Conservation (phyloP, 2,113 vertebrate species). For the Thalassoma bifasciatum region DNA sequence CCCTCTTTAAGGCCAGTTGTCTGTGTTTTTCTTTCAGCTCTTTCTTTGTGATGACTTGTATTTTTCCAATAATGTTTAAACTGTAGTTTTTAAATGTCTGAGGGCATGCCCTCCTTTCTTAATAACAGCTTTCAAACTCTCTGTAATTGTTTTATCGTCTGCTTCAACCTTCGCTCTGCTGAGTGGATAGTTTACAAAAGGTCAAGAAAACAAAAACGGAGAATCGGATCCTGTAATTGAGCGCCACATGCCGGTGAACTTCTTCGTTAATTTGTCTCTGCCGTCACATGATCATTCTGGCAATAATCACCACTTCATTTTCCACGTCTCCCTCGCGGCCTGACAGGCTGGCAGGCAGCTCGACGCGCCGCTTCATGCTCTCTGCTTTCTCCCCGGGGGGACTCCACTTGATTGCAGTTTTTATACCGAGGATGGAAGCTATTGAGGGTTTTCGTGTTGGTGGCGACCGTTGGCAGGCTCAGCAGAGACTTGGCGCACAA, state of each 20-base stretch:
- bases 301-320: conserved; percentile 55
- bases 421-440: conserved; percentile 71
- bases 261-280: conserved; percentile 14
- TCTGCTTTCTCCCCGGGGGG: conserved; percentile 35
- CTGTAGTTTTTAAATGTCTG: not conserved
- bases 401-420: conserved; percentile 68
- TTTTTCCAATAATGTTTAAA: too few relatives aligned
- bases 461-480: conserved; percentile 65
- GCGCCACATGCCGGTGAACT: conserved; percentile 33
- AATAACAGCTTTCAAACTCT: conserved; percentile 28
- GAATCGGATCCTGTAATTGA: conserved; percentile 39
- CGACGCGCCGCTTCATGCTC: conserved; percentile 12
- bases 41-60: too few relatives aligned
- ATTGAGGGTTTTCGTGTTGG: conserved; percentile 70
- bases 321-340: conserved; percentile 59
- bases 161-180: conserved; percentile 28
- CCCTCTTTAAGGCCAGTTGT: too few relatives aligned
- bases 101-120: not conserved
- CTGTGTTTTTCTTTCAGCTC: too few relatives aligned
- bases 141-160: conserved; percentile 27
- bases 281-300: conserved; percentile 49
- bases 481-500: conserved; percentile 48
- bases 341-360: conserved; percentile 58
- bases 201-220: conserved; percentile 23
- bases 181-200: conserved; percentile 7